A percentile compares a stretch with the other conserved stretches of the same genome.
These are phyloP conservation scores for Chrysomela aeneicollis DNA, from an alignment of 2,888 invertebrate species.

Conservation along the genomic window DNA sequence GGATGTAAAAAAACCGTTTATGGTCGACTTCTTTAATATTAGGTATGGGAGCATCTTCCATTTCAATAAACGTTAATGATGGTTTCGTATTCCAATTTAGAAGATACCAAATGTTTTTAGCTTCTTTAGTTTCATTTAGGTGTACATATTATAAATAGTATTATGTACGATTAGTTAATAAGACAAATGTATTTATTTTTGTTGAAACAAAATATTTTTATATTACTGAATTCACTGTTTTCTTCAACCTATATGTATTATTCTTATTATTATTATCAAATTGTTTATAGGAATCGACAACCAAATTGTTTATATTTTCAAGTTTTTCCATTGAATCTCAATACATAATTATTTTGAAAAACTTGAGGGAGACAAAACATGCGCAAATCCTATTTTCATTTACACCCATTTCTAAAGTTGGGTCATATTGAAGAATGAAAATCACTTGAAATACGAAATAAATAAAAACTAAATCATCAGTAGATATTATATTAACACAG, in stretches of 20 bases:
- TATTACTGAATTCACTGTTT: constrained; percentile 23
- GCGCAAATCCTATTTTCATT: too few relatives aligned
- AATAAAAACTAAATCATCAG: too few relatives aligned
- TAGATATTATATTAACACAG: too few relatives aligned
- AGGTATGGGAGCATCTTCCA: constrained; percentile 39
- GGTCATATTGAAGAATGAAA: too few relatives aligned
- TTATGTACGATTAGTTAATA: constrained; percentile 39
- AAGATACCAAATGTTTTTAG: constrained; percentile 30
- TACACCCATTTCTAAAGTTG: too few relatives aligned
- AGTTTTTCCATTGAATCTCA: too few relatives aligned
- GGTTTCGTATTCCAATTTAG: constrained; percentile 42
- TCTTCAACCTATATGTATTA: not conserved
- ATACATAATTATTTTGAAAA: too few relatives aligned
- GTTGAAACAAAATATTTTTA: constrained; percentile 49
- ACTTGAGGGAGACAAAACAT: too few relatives aligned
- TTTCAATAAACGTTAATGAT: constrained; percentile 35
- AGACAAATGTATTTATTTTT: constrained; percentile 48
- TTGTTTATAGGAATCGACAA: too few relatives aligned
- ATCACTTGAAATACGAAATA: too few relatives aligned
- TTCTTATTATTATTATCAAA: too few relatives aligned
- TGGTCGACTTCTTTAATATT: constrained; percentile 35
- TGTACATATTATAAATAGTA: constrained; percentile 34
- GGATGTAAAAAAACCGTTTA: constrained; percentile 36
- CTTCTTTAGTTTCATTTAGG: constrained; percentile 33
- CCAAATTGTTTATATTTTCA: too few relatives aligned